These are phyloP conservation scores for Hydropsyche betteni DNA, from an alignment of 2,888 invertebrate genomes.

Conservation along the genomic window DNA sequence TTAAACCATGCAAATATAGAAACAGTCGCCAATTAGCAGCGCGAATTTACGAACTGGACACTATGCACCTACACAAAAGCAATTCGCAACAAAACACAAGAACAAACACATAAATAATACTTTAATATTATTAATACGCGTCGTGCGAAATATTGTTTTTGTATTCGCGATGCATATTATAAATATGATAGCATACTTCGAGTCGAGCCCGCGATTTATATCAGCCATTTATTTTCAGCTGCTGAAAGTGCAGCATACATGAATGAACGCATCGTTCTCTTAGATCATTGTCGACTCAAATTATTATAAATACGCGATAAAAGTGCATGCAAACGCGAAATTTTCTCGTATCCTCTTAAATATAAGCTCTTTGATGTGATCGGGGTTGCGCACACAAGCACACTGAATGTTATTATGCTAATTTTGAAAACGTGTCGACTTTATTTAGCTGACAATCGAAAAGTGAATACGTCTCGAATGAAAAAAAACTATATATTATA, in stretches of 20 bases:
- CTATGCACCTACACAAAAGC: too few relatives aligned
- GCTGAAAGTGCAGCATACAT: constrained; percentile 41
- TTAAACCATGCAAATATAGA: too few relatives aligned
- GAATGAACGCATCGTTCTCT: constrained; percentile 42
- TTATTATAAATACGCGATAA: background rate
- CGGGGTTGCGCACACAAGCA: background rate
- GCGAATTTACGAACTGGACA: too few relatives aligned
- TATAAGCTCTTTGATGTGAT: background rate
- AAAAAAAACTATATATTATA: constrained; percentile 1
- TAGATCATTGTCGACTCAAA: constrained; percentile 40
- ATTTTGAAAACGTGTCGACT: constrained; percentile 9
- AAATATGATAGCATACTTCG: constrained; percentile 20
- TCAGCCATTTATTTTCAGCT: constrained; percentile 40
- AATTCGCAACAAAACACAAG: too few relatives aligned
- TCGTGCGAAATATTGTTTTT: background rate
- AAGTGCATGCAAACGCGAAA: background rate
- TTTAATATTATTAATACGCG: too few relatives aligned
- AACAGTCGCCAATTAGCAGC: too few relatives aligned
- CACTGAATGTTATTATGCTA: background rate
- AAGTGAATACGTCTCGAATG: background rate
- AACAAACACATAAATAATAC: too few relatives aligned
- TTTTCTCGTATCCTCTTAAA: background rate
- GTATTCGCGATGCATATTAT: background rate
- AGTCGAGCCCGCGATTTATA: constrained; percentile 43
- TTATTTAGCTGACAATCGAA: constrained; percentile 19